Evolutionary conservation across 1,140 invertebrate species (phyloP).

Genomic region (Wiebesia pumilae): DNA sequence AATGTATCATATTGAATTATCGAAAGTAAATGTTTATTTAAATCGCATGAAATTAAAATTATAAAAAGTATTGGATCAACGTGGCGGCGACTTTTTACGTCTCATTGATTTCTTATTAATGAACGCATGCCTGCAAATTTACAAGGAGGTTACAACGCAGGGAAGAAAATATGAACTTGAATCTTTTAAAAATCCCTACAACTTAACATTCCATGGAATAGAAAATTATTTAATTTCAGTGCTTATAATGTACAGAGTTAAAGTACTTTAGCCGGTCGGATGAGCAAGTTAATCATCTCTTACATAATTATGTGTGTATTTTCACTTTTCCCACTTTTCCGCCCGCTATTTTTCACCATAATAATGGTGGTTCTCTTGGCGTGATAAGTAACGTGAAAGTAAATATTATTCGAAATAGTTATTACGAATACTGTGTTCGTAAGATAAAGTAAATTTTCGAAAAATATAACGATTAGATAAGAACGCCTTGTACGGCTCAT

Average conservation of each 20-base stretch:
- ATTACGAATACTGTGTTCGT: not conserved
- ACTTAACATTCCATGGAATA: no score
- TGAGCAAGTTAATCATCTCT: no score
- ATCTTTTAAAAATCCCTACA: no score
- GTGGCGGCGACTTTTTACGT: not conserved
- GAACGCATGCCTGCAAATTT: not conserved
- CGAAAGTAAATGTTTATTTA: no score
- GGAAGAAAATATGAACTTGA: no score
- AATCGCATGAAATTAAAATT: no score
- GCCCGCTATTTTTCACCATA: not conserved
- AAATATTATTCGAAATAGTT: not conserved
- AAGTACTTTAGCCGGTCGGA: no score
- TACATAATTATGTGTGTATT: no score
- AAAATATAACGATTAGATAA: constrained; percentile 20
- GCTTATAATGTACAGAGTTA: no score
- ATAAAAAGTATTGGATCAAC: not conserved
- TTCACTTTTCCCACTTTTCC: not conserved
- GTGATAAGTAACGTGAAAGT: not conserved
- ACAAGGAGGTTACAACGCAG: not conserved
- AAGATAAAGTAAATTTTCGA: constrained; percentile 8
- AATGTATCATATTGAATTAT: no score
- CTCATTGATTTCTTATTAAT: not conserved
- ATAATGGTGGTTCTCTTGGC: not conserved
- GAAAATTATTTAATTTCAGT: no score
- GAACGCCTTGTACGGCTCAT: not conserved